A percentile compares a stretch with the other conserved stretches of the same genome.
Evolutionary conservation across 1,140 invertebrate genomes (phyloP).

Genomic region (Hydropsyche tenuis): DNA sequence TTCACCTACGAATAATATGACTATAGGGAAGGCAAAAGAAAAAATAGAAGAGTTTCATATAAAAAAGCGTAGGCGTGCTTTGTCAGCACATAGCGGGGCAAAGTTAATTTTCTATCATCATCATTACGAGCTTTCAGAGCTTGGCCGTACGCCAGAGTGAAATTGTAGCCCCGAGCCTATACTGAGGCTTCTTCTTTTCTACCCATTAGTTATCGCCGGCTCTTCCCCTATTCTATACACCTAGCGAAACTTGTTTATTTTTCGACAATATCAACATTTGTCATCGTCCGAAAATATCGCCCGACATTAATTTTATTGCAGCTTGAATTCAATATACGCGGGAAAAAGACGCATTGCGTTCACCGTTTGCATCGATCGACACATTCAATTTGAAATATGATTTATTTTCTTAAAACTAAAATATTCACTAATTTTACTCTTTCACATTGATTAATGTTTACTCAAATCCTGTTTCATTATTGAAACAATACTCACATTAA

Average conservation of each 20-base stretch:
- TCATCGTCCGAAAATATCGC: conserved; percentile 43
- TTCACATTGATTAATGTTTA: too few species aligned
- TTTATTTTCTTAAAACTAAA: too few species aligned
- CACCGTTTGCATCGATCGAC: too few species aligned
- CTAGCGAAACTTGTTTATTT: conserved; percentile 42
- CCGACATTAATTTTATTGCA: conserved; percentile 41
- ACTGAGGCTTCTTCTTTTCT: conserved; percentile 1
- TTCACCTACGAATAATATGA: conserved; percentile 23
- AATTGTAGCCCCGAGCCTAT: conserved; percentile 28
- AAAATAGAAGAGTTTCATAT: neutral
- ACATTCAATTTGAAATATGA: too few species aligned
- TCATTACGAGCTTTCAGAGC: conserved; percentile 43
- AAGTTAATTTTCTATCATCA: conserved; percentile 49
- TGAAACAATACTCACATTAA: too few species aligned
- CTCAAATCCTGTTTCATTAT: too few species aligned
- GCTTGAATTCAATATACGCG: neutral
- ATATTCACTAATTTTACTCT: too few species aligned
- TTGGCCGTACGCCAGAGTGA: conserved; percentile 44
- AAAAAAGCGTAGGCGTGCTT: conserved; percentile 29
- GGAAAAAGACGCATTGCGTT: too few species aligned
- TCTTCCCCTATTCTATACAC: too few species aligned
- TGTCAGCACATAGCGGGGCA: conserved; percentile 31
- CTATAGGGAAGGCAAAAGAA: conserved; percentile 3
- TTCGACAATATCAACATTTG: conserved; percentile 44
- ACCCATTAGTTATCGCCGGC: conserved; percentile 39